Evolutionary conservation across 92 coral and sea anemone species (phyloP).

Genomic region (Hydrozoanthus gracilis): DNA sequence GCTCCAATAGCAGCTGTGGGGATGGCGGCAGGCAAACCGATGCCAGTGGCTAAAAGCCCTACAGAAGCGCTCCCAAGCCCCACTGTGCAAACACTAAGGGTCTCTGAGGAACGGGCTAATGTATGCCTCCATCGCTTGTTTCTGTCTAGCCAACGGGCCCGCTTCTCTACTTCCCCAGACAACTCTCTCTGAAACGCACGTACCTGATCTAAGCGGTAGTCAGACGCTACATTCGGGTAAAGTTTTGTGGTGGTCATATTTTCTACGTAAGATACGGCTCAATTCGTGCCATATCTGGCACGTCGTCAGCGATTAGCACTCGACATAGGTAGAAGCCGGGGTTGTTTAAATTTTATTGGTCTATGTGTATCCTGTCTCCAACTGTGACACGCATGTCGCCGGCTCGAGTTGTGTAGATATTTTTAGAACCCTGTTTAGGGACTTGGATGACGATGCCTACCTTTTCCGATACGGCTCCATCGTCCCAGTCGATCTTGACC

Average conservation of each 20-base stretch:
- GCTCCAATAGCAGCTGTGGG: background rate
- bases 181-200: slow-evolving; percentile 24
- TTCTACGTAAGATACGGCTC: background rate
- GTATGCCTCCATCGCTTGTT: slow-evolving; percentile 14
- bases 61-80: too few species aligned
- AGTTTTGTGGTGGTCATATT: background rate
- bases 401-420: background rate
- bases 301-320: background rate
- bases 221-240: background rate
- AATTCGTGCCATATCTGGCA: slow-evolving; percentile 14
- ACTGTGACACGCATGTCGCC: slow-evolving; percentile 5
- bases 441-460: too few species aligned
- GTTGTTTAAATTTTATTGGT: background rate
- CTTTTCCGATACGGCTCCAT: too few species aligned
- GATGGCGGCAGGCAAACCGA: background rate
- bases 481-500: too few species aligned
- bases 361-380: background rate
- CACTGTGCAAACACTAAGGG: background rate
- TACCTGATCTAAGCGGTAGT: slow-evolving; percentile 24
- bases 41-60: too few species aligned
- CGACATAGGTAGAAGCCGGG: background rate
- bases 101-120: slow-evolving; percentile 9
- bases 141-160: slow-evolving; percentile 7
- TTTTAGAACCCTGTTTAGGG: slow-evolving; percentile 10
- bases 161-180: slow-evolving; percentile 22